Conservation (phyloP, 2,797 vertebrate species). For the Anguilla pacifica region DNA sequence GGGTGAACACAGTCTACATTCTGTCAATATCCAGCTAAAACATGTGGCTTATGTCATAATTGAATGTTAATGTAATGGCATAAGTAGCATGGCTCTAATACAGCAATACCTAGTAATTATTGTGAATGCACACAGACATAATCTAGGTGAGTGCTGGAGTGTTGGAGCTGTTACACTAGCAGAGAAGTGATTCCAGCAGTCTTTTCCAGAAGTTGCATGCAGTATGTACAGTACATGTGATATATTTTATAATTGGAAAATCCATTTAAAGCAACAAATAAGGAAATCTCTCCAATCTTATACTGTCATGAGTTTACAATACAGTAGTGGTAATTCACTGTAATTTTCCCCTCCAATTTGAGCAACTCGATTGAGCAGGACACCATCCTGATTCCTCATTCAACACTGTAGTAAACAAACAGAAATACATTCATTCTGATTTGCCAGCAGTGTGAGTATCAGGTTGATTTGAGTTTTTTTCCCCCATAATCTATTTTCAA, state of each 20-base stretch:
- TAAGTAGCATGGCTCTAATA: background rate
- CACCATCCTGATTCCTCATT: conserved; percentile 13
- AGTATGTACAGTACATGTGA: too few species aligned
- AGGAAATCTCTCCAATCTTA: too few species aligned
- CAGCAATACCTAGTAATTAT: background rate
- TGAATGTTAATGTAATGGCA: background rate
- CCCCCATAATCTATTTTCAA: too few species aligned
- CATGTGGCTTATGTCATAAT: background rate
- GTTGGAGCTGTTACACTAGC: background rate
- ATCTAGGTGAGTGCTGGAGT: background rate
- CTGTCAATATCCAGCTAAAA: background rate
- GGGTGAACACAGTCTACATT: background rate
- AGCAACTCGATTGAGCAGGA: background rate
- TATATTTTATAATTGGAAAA: background rate
- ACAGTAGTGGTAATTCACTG: too few species aligned
- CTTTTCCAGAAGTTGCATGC: too few species aligned
- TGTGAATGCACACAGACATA: background rate
- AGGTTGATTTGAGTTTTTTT: too few species aligned
- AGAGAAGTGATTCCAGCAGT: background rate
- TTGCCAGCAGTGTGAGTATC: too few species aligned
- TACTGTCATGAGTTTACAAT: too few species aligned
- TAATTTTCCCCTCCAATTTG: too few species aligned
- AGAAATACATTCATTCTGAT: too few species aligned
- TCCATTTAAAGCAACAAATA: background rate
- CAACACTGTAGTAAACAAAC: background rate